Evolutionary conservation across 2,888 invertebrate genomes (phyloP).

Genomic region (Rosalia funebris): DNA sequence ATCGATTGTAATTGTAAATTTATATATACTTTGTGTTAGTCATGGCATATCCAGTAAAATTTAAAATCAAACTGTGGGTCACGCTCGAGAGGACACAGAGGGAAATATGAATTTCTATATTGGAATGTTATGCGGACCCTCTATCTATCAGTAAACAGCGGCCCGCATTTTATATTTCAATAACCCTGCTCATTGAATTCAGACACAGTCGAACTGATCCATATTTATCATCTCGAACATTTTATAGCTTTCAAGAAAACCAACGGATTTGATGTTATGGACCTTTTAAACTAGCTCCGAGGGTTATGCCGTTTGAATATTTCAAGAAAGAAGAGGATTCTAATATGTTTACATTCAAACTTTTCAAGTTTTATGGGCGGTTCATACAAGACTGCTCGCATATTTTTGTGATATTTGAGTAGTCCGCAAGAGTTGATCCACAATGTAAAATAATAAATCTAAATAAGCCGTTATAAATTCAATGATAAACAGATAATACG

Average conservation of each 20-base stretch:
- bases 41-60: background rate
- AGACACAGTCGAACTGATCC: constrained; percentile 35
- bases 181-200: background rate
- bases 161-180: constrained; percentile 11
- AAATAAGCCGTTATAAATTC: no score
- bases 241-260: constrained; percentile 40
- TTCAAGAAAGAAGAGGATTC: constrained; percentile 42
- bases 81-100: background rate
- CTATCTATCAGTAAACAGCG: constrained; percentile 6
- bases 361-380: constrained; percentile 45
- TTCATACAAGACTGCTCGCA: constrained; percentile 37
- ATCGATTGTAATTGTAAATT: no score
- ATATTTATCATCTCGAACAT: constrained; percentile 45
- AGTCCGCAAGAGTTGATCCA: background rate
- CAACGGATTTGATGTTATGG: constrained; percentile 42
- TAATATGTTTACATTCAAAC: constrained; percentile 53
- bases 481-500: no score
- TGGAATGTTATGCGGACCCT: constrained; percentile 6
- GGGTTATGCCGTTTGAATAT: constrained; percentile 46
- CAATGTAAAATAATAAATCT: constrained; percentile 11
- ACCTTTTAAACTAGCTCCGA: constrained; percentile 42
- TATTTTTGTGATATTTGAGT: constrained; percentile 27
- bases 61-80: background rate
- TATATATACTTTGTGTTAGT: no score
- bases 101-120: background rate